Conservation (phyloP, 35 echinoderm and acorn worm species). For the Ptychodera flava region DNA sequence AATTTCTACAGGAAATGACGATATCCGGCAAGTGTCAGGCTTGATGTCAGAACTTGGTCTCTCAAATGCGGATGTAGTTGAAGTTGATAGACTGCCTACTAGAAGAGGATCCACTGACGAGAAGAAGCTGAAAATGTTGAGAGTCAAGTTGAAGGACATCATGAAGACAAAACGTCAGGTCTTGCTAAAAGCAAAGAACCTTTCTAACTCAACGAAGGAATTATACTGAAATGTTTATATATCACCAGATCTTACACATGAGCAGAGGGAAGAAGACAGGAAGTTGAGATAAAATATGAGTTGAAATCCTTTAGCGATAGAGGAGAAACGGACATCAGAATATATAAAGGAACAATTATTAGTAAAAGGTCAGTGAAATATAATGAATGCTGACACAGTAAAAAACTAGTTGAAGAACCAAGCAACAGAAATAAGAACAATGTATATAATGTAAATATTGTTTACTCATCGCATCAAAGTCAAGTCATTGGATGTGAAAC, state of each 20-base stretch:
- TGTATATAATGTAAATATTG: not conserved
- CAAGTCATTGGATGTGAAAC: not conserved
- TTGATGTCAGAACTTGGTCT: constrained; percentile 3
- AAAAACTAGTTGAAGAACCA: not conserved
- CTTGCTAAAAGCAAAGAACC: not conserved
- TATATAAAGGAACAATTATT: constrained; percentile 31
- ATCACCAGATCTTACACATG: constrained; percentile 31
- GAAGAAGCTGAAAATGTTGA: constrained; percentile 3
- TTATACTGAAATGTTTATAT: constrained; percentile 29
- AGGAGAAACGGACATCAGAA: constrained; percentile 48
- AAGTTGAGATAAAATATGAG: constrained; percentile 32
- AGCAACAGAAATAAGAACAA: not conserved
- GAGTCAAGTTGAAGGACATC: constrained; percentile 18
- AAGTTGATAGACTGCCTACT: not conserved
- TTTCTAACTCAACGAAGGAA: not conserved
- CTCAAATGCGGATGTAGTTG: constrained; percentile 4
- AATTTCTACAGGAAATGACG: not conserved
- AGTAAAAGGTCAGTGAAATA: not conserved
- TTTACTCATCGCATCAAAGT: not conserved
- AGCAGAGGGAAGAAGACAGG: constrained; percentile 29
- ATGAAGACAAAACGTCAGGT: not conserved
- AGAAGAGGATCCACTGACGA: not conserved
- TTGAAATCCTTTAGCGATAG: constrained; percentile 26
- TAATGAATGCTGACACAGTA: not conserved
- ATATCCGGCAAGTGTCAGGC: not conserved